Evolutionary conservation across 1,140 invertebrate species (phyloP), one percentile per base, ranked within the genome.

Genomic region (Agrypnia vestita): DNA sequence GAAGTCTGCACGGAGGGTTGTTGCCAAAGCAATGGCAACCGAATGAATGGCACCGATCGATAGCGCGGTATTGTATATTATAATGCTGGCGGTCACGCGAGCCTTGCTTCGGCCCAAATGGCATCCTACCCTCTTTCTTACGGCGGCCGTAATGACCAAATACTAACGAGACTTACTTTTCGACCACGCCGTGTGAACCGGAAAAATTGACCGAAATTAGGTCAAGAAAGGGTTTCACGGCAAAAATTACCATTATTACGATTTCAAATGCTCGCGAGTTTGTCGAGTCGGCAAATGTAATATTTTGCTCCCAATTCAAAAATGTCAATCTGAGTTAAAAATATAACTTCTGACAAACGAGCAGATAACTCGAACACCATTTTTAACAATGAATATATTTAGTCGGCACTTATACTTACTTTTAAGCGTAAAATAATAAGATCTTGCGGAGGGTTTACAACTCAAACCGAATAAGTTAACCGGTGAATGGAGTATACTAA

Each of bases 1-100:
- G 25, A 51, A 73, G 69, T 73, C 69, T 73, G 69, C 69, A 73
- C 47, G 69, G 69, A 69, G 64, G 64, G 64, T 19, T 69, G 69
- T 73, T 51, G 35, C 64, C 77, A 19, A 79, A 69, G 81, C 78
- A 80, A 82, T 82, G 78, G 64, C 81, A 82, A 74, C 69, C 47
- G 79, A 75, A 82, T 82, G 81, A 82, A 82, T 82, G 81, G 81
- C 81, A 82, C 81, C 78, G 81, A 78, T 82, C 81, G 81, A 82
- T 82, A 82, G 56, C 21, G 47, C 59, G 78, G 67, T 69, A 82
- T 82, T 82, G 78, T 80, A 82, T 82, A 82, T 82, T 82, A 82
- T 80, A 82, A 82, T 82, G 78, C 71, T 76, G 78, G 67, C 71
- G 43, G 81, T 80, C 81, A 82, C 81, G 81, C 81, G 77, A 82